Evolutionary conservation across 2,797 vertebrate species (phyloP).

Genomic region (Parauchenoglanis ngamensis): DNA sequence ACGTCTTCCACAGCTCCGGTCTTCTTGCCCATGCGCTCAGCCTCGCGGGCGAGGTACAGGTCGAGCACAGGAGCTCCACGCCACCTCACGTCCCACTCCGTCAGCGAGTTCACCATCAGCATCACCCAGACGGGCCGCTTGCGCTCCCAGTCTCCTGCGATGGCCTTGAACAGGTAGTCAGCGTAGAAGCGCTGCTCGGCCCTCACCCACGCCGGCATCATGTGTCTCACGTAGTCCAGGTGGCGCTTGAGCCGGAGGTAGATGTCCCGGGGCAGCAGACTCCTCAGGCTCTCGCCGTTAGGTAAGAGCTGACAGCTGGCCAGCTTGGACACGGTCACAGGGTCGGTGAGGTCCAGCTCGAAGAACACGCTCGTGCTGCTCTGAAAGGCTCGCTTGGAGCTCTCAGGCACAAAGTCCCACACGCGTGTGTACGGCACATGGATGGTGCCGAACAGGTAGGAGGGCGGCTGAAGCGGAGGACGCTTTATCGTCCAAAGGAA

Average conservation of each 20-base stretch:
- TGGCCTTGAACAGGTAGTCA: constrained; percentile 87
- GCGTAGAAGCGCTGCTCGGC: constrained; percentile 83
- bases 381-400: constrained; percentile 83
- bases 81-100: constrained; percentile 82
- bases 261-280: constrained; percentile 80
- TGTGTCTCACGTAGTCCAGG: constrained; percentile 86
- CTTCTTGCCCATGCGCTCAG: constrained; percentile 81
- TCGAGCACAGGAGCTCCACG: constrained; percentile 83
- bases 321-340: constrained; percentile 83
- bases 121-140: constrained; percentile 89
- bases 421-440: constrained; percentile 86
- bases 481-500: constrained; percentile 85
- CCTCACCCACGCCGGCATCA: constrained; percentile 89
- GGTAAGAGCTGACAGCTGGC: constrained; percentile 87
- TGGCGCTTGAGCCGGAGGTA: constrained; percentile 86
- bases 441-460: constrained; percentile 87
- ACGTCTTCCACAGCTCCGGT: constrained; percentile 84
- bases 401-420: constrained; percentile 86
- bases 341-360: constrained; percentile 85
- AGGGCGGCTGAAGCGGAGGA: constrained; percentile 79
- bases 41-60: constrained; percentile 85
- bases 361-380: constrained; percentile 82
- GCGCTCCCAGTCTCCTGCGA: constrained; percentile 87
- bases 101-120: constrained; percentile 89
- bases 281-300: constrained; percentile 83